Evolutionary conservation across 2,888 invertebrate species (phyloP).

Genomic region (Pteria penguin): DNA sequence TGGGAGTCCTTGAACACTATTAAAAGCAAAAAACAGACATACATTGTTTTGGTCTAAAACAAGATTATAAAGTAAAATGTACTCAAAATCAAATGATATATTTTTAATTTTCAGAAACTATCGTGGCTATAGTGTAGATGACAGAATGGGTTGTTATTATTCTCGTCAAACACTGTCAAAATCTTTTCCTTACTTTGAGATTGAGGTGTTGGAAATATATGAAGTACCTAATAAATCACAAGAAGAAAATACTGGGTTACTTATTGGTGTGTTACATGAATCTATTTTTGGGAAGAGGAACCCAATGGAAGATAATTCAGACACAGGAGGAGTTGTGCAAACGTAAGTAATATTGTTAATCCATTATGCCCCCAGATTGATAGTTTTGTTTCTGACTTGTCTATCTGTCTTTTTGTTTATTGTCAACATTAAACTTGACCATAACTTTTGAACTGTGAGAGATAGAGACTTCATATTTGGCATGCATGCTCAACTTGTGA

Average conservation of each 20-base stretch:
- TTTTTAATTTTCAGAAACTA: conserved; percentile 22
- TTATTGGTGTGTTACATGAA: conserved; percentile 33
- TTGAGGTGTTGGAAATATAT: conserved; percentile 41
- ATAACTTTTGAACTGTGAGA: too few relatives aligned
- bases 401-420: too few relatives aligned
- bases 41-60: too few relatives aligned
- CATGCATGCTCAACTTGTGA: too few relatives aligned
- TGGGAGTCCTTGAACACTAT: too few relatives aligned
- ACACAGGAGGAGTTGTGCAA: conserved; percentile 63
- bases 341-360: conserved; percentile 49
- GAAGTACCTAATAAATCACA: conserved; percentile 31
- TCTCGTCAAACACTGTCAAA: conserved; percentile 60
- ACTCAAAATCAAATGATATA: too few relatives aligned
- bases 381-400: too few relatives aligned
- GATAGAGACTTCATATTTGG: too few relatives aligned
- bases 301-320: conserved; percentile 58
- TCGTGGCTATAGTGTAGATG: neutral
- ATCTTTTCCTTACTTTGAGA: conserved; percentile 60
- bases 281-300: conserved; percentile 30
- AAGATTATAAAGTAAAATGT: too few relatives aligned
- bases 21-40: too few relatives aligned
- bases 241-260: conserved; percentile 19
- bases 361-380: neutral
- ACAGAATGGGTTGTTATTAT: conserved; percentile 46
- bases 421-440: too few relatives aligned